A percentile compares a stretch with the other conserved stretches of the same genome.
Evolutionary conservation across 2,113 vertebrate species (phyloP).

Genomic region (Prunella fulvescens): DNA sequence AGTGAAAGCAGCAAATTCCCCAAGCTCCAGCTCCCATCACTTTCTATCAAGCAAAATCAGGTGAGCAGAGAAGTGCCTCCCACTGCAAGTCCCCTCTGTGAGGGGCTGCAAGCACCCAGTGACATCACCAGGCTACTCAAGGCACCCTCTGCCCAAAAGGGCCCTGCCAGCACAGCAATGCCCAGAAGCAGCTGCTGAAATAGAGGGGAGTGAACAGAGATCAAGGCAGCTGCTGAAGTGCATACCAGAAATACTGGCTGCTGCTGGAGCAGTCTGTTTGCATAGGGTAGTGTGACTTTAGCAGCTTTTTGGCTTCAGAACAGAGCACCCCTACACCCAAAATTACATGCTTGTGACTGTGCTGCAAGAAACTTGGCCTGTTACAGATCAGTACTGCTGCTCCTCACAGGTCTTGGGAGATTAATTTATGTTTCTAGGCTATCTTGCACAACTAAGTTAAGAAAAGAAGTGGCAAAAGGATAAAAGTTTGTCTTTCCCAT

Average conservation of each 20-base stretch:
- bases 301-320: not conserved
- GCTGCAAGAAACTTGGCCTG: not conserved
- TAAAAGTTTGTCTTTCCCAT: not conserved
- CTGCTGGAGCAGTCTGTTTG: not conserved
- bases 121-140: not conserved
- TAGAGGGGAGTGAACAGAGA: not conserved
- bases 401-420: not conserved
- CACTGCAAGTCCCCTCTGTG: not conserved
- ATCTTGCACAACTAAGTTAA: not conserved
- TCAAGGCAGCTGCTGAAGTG: not conserved
- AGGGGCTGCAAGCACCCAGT: not conserved
- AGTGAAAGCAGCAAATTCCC: not conserved
- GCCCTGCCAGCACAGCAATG: not conserved
- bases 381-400: not conserved
- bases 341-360: accelerated
- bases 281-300: not conserved
- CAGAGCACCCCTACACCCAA: not conserved
- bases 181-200: not conserved
- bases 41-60: not conserved
- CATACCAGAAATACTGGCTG: not conserved
- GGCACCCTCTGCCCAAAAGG: not conserved
- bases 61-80: not conserved
- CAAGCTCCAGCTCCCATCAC: not conserved
- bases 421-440: not conserved
- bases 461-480: not conserved